Conservation (phyloP, 2,888 invertebrate genomes). For the Embidobia sp. region DNA sequence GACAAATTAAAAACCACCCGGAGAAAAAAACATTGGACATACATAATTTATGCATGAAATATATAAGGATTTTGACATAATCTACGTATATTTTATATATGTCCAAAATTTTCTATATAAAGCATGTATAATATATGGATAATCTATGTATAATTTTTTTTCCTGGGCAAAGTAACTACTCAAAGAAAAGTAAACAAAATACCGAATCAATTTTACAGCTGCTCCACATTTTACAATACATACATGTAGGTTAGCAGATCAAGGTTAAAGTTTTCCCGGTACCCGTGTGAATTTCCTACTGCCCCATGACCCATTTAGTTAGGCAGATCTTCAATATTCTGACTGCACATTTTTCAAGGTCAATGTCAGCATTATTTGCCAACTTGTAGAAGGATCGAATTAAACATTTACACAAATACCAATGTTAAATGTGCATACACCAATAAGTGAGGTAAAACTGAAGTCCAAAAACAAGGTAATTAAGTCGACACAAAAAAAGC, state of each 20-base stretch:
- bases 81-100: too few species aligned
- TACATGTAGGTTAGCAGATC: constrained; percentile 47
- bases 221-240: constrained; percentile 34
- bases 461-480: neutral
- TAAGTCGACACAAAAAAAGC: neutral
- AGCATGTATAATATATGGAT: too few species aligned
- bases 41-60: too few species aligned
- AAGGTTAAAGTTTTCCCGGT: constrained; percentile 43
- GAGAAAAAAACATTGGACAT: too few species aligned
- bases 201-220: constrained; percentile 32
- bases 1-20: too few species aligned
- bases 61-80: too few species aligned
- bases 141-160: too few species aligned
- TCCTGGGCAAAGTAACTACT: constrained; percentile 12
- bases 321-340: constrained; percentile 42
- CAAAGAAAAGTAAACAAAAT: constrained; percentile 34
- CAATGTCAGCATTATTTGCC: constrained; percentile 26
- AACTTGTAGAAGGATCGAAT: constrained; percentile 14
- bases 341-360: constrained; percentile 37
- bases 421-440: too few species aligned
- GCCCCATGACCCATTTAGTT: constrained; percentile 47
- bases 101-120: too few species aligned
- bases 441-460: too few species aligned
- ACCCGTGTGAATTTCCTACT: constrained; percentile 34
- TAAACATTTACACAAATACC: too few species aligned